Evolutionary conservation across 2,113 vertebrate genomes (phyloP).

Genomic region (Neolamprologus modestus): DNA sequence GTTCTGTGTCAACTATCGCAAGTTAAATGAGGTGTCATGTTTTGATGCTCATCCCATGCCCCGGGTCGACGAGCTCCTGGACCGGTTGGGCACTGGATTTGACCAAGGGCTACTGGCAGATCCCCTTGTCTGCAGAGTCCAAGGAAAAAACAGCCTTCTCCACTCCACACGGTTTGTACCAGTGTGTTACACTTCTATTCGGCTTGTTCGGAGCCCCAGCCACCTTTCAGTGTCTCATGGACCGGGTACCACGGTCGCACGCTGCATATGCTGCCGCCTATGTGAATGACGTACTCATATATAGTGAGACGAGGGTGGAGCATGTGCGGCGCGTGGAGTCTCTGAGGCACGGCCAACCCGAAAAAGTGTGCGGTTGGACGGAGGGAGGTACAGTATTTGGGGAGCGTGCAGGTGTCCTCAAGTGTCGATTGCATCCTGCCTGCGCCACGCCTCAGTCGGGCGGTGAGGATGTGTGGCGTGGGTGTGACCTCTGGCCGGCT

Average conservation of each 20-base stretch:
- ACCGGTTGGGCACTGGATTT: too few relatives aligned
- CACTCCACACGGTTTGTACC: too few relatives aligned
- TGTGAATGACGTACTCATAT: neutral
- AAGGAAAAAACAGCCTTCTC: too few relatives aligned
- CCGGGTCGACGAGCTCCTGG: too few relatives aligned
- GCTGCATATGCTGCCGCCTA: neutral
- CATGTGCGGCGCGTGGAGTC: fast-evolving
- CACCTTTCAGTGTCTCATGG: neutral
- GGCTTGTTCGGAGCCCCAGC: neutral
- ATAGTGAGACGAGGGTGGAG: neutral
- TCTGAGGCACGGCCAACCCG: neutral
- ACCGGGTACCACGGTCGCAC: fast-evolving
- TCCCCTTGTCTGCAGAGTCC: too few relatives aligned
- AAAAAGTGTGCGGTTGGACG: neutral
- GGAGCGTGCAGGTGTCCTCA: neutral
- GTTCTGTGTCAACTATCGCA: neutral
- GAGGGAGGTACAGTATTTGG: neutral
- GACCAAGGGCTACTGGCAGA: too few relatives aligned
- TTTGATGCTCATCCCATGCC: too few relatives aligned
- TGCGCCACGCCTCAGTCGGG: neutral
- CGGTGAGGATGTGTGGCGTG: neutral
- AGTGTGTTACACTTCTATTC: neutral
- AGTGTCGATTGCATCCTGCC: neutral
- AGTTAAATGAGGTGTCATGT: neutral
- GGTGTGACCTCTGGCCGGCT: neutral